phyloP scores from a whole-genome alignment of 2,888 invertebrate species.

The Heliothis peltigera region DNA sequence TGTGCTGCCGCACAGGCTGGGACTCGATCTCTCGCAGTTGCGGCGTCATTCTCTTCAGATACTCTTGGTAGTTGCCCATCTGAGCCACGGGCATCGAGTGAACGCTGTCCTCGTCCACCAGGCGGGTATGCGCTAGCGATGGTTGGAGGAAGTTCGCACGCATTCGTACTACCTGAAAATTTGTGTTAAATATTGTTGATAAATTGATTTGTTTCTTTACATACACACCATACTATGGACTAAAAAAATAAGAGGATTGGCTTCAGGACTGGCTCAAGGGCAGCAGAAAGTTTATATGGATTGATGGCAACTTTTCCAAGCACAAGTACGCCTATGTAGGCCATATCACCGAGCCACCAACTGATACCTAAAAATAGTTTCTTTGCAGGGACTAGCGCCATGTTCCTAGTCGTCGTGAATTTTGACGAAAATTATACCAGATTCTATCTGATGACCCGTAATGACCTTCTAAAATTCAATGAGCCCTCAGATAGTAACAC shows the following conservation, averaged over 20 bases:
- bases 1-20: conserved; percentile 98
- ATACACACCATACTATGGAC: too few species aligned
- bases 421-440: too few species aligned
- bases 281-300: too few species aligned
- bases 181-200: background rate
- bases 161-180: conserved; percentile 94
- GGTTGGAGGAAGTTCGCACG: conserved; percentile 97
- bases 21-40: conserved; percentile 98
- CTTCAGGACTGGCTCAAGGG: too few species aligned
- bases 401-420: too few species aligned
- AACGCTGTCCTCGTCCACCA: conserved; percentile 97
- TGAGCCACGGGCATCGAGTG: conserved; percentile 98
- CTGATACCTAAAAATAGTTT: too few species aligned
- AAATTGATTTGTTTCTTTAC: background rate
- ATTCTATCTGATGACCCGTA: too few species aligned
- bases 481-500: background rate
- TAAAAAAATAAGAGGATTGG: too few species aligned
- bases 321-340: too few species aligned
- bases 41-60: conserved; percentile 97
- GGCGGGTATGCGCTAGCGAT: conserved; percentile 92
- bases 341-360: too few species aligned
- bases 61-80: conserved; percentile 99
- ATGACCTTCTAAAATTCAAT: background rate
- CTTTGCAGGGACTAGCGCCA: too few species aligned
- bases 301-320: too few species aligned